Conservation (phyloP, 2,888 invertebrate genomes). For the Morpho helenor region DNA sequence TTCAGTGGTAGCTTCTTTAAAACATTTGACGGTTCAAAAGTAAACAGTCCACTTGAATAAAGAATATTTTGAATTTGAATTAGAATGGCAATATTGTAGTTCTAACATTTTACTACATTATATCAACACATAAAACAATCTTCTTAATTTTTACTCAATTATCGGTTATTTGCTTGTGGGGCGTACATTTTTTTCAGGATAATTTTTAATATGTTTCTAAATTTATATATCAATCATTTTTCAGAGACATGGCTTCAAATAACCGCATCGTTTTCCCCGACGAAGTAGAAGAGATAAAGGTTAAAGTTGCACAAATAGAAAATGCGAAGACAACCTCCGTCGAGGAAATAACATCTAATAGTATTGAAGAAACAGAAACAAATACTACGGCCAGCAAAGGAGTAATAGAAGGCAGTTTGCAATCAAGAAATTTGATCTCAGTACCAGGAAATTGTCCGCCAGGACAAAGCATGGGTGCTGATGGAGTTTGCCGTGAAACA, state of each 20-base stretch:
- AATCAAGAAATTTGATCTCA: conserved; percentile 50
- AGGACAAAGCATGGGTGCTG: conserved; percentile 34
- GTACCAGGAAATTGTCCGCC: conserved; percentile 40
- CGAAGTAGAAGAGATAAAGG: conserved; percentile 49
- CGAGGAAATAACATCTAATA: conserved; percentile 30
- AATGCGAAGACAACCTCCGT: conserved; percentile 36
- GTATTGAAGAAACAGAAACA: too few relatives aligned
- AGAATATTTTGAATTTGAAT: too few relatives aligned
- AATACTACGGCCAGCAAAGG: too few relatives aligned
- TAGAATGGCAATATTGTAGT: too few relatives aligned
- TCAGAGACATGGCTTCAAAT: conserved; percentile 53
- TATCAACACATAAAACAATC: too few relatives aligned
- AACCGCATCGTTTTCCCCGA: conserved; percentile 55
- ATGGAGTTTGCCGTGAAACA: conserved; percentile 41
- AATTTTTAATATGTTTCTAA: not conserved
- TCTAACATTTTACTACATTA: too few relatives aligned
- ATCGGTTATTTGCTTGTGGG: too few relatives aligned
- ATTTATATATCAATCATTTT: not conserved
- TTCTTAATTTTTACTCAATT: too few relatives aligned
- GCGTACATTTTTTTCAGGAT: too few relatives aligned
- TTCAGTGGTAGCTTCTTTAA: too few relatives aligned
- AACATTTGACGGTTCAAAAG: too few relatives aligned
- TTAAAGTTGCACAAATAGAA: conserved; percentile 24
- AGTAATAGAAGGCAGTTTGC: conserved; percentile 18
- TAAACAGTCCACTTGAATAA: too few relatives aligned